These are phyloP conservation scores for Dendrolimus houi DNA, from an alignment of 2,888 invertebrate species.

Conservation along the genomic window DNA sequence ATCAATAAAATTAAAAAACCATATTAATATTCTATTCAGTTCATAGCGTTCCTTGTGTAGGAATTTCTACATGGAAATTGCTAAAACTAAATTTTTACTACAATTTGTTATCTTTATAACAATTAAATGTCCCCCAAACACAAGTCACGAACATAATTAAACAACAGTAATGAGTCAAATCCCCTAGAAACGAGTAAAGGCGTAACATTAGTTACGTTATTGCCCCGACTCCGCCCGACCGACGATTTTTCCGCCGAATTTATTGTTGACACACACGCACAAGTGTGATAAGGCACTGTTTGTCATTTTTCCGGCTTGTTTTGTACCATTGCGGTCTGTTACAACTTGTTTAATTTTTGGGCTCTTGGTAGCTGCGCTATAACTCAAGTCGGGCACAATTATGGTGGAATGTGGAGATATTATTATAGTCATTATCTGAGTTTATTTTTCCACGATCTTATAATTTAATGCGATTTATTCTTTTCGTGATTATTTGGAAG, in stretches of 20 bases:
- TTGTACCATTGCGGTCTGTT: not conserved
- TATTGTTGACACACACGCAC: slow-evolving; percentile 57
- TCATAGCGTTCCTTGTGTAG: too few species aligned
- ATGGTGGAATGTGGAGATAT: too few species aligned
- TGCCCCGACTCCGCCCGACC: slow-evolving; percentile 19
- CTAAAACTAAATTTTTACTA: too few species aligned
- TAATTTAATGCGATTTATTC: too few species aligned
- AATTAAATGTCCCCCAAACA: slow-evolving; percentile 4
- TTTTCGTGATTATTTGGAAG: too few species aligned
- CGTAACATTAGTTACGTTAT: slow-evolving; percentile 25
- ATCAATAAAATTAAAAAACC: too few species aligned
- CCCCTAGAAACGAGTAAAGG: not conserved
- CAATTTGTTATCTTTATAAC: not conserved
- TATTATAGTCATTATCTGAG: too few species aligned
- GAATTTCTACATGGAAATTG: too few species aligned
- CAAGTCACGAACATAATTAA: not conserved
- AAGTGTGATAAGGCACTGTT: slow-evolving; percentile 53
- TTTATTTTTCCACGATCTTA: too few species aligned
- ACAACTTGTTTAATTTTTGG: not conserved
- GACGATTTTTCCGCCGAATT: slow-evolving; percentile 41
- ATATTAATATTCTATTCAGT: too few species aligned
- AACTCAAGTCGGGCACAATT: slow-evolving; percentile 1
- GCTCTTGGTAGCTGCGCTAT: not conserved
- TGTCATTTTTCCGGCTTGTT: slow-evolving; percentile 30
- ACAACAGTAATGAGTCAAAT: not conserved